Evolutionary conservation across 2,888 invertebrate species (phyloP).

Genomic region (Petrophora chlorosata): DNA sequence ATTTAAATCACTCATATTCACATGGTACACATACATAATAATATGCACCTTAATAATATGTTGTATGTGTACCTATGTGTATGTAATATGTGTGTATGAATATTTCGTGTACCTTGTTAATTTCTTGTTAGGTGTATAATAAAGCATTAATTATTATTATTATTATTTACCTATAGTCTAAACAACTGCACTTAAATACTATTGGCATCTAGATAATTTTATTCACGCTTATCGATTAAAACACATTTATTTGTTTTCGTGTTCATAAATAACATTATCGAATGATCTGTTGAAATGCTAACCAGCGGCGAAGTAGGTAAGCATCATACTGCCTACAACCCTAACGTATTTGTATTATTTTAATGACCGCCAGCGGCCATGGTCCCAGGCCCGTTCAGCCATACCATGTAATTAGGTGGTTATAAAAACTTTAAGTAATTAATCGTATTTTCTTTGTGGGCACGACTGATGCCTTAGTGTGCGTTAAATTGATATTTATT

Average conservation of each 20-base stretch:
- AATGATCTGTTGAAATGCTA: slow-evolving; percentile 2
- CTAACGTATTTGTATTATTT: slow-evolving; percentile 49
- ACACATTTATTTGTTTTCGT: slow-evolving; percentile 23
- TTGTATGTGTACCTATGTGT: too few relatives aligned
- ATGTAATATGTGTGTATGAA: too few relatives aligned
- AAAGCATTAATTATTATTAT: too few relatives aligned
- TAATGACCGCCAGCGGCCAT: slow-evolving; percentile 51
- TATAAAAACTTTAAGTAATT: slow-evolving; percentile 76
- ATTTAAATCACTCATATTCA: too few relatives aligned
- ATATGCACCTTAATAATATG: too few relatives aligned
- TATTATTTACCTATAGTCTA: not conserved
- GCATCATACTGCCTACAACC: slow-evolving; percentile 12
- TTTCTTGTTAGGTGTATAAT: too few relatives aligned
- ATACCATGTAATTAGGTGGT: slow-evolving; percentile 72
- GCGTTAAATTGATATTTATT: slow-evolving; percentile 76
- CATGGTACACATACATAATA: too few relatives aligned
- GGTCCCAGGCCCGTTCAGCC: slow-evolving; percentile 49
- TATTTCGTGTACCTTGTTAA: too few relatives aligned
- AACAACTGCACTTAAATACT: too few relatives aligned
- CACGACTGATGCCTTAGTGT: slow-evolving; percentile 51
- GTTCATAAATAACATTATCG: slow-evolving; percentile 21
- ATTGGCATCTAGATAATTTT: not conserved
- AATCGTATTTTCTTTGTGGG: slow-evolving; percentile 64
- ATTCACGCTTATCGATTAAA: not conserved
- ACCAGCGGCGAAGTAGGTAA: not conserved